Percentiles rank a stretch among this genome's conserved stretches.
These are phyloP conservation scores for Prionace glauca DNA, from an alignment of 2,797 vertebrate species.

Conservation along the genomic window DNA sequence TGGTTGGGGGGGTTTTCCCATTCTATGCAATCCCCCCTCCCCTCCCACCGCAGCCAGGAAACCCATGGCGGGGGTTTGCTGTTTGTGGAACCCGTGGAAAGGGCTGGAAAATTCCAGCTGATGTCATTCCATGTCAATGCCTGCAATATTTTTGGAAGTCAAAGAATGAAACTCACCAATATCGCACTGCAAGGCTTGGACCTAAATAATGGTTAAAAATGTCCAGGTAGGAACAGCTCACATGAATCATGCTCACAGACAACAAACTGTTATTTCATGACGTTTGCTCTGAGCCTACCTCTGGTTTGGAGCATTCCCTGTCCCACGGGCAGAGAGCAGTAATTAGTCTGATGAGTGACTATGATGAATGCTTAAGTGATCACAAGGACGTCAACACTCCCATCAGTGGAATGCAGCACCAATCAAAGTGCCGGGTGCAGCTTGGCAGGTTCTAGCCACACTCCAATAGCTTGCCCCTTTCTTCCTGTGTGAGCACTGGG, in stretches of 20 bases:
- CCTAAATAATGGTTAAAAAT: neutral
- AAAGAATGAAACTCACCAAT: neutral
- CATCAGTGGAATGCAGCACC: neutral
- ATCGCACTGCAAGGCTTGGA: neutral
- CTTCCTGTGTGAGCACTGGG: neutral
- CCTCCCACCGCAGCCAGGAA: too few relatives aligned
- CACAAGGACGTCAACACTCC: neutral
- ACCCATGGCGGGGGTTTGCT: neutral
- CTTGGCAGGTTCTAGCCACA: conserved; percentile 25
- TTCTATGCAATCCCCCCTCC: too few relatives aligned
- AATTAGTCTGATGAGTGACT: neutral
- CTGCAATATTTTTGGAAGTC: neutral
- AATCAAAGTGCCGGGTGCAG: neutral
- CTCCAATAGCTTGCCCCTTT: neutral
- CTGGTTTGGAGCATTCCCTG: neutral
- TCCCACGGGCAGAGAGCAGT: neutral
- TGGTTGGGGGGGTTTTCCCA: too few relatives aligned
- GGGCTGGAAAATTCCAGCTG: too few relatives aligned
- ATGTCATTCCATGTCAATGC: neutral
- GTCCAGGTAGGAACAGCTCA: neutral
- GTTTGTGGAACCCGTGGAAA: neutral
- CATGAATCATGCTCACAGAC: neutral
- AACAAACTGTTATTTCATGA: neutral
- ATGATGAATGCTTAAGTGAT: conserved; percentile 20
- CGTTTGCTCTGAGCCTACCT: neutral